Evolutionary conservation across 1,140 invertebrate species (phyloP).

Genomic region (Triops longicaudatus): DNA sequence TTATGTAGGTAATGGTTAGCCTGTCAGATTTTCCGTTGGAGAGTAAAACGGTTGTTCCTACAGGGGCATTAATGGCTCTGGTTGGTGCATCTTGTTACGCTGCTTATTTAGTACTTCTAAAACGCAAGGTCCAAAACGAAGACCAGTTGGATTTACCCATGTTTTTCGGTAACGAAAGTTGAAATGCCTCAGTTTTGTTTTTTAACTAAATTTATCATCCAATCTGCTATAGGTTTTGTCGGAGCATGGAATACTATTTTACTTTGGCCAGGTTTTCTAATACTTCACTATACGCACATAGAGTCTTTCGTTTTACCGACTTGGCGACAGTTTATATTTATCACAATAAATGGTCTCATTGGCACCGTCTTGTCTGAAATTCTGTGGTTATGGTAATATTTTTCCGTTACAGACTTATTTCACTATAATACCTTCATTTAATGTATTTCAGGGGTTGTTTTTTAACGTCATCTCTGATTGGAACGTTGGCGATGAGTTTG

Average conservation of each 20-base stretch:
- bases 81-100: constrained; percentile 77
- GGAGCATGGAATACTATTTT: constrained; percentile 72
- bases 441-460: constrained; percentile 65
- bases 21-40: constrained; percentile 50
- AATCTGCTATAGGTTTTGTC: constrained; percentile 61
- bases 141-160: constrained; percentile 80
- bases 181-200: no score
- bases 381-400: constrained; percentile 72
- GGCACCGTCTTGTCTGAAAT: constrained; percentile 78
- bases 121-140: constrained; percentile 71
- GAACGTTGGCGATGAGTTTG: constrained; percentile 68
- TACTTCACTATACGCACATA: constrained; percentile 64
- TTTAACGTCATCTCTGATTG: constrained; percentile 75
- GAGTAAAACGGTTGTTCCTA: constrained; percentile 45
- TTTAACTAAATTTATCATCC: background rate
- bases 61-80: constrained; percentile 64
- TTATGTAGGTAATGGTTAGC: constrained; percentile 55
- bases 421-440: constrained; percentile 25
- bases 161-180: constrained; percentile 65
- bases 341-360: constrained; percentile 74
- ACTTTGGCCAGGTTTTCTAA: constrained; percentile 77
- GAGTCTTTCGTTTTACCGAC: constrained; percentile 76
- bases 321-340: constrained; percentile 61
- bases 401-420: background rate
- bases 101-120: constrained; percentile 69